Evolutionary conservation across 2,113 vertebrate species (phyloP).

Genomic region (Dicaeum eximium): DNA sequence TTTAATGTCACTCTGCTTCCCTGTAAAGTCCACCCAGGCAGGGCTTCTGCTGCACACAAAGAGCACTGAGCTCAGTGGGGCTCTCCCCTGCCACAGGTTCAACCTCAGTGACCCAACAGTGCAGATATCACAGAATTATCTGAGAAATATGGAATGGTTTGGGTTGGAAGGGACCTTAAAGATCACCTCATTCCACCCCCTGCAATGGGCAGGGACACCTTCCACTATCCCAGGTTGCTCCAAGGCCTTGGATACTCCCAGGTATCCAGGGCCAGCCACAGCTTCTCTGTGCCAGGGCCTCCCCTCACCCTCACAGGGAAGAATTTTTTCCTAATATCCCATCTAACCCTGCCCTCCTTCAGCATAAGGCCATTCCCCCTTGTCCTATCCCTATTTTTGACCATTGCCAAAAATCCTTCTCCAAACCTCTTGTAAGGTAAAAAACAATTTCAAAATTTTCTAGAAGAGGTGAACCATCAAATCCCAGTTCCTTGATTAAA

Average conservation of each 20-base stretch:
- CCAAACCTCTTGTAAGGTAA: background rate
- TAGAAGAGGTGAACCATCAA: background rate
- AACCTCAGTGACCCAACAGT: background rate
- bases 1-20: background rate
- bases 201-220: background rate
- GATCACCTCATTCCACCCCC: accelerated
- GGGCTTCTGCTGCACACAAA: background rate
- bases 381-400: background rate
- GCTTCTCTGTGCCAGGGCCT: background rate
- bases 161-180: background rate
- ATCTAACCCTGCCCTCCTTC: background rate
- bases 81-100: background rate
- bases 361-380: background rate
- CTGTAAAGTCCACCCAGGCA: background rate
- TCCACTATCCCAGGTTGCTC: accelerated
- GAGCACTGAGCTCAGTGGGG: background rate
- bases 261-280: background rate
- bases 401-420: background rate
- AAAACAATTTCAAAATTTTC: background rate
- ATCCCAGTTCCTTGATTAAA: background rate
- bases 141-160: background rate
- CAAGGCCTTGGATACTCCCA: background rate
- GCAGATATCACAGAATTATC: no score
- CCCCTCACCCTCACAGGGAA: accelerated
- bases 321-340: background rate